These are phyloP conservation scores for Mirza zaza DNA, from an alignment of 2,113 vertebrate species.

Conservation along the genomic window DNA sequence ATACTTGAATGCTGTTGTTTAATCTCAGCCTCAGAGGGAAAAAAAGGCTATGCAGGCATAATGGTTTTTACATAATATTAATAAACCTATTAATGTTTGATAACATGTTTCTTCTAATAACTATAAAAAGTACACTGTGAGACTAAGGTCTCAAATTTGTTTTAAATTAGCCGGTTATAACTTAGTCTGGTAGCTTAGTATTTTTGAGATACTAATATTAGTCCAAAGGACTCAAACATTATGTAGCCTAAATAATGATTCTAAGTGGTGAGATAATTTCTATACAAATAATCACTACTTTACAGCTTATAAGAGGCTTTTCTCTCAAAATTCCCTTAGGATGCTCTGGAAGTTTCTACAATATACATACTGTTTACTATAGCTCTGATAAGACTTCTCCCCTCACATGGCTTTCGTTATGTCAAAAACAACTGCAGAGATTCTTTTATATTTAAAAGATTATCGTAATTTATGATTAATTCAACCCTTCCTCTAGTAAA, in stretches of 20 bases:
- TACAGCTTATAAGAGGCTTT: not conserved
- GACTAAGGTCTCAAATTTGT: not conserved
- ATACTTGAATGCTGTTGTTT: not conserved
- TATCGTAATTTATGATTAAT: not conserved
- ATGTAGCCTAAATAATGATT: not conserved
- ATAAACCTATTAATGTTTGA: not conserved
- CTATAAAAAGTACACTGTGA: not conserved
- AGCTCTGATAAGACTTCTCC: not conserved
- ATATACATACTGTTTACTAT: not conserved
- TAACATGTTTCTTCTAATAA: not conserved
- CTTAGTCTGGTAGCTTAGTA: not conserved
- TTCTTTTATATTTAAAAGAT: not conserved
- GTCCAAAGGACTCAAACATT: not conserved
- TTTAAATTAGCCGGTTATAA: not conserved
- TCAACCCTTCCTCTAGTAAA: not conserved
- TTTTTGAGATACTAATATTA: not conserved
- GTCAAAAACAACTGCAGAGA: constrained; percentile 1
- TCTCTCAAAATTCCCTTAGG: not conserved
- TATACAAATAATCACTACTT: not conserved
- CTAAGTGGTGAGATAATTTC: not conserved
- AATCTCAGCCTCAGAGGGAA: not conserved
- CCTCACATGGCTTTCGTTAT: not conserved
- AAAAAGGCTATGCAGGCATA: not conserved
- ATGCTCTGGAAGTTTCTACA: not conserved
- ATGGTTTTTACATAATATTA: not conserved